Evolutionary conservation across 2,888 invertebrate species (phyloP), one percentile per base, ranked within the genome.

Genomic region (Melanostoma scalare): DNA sequence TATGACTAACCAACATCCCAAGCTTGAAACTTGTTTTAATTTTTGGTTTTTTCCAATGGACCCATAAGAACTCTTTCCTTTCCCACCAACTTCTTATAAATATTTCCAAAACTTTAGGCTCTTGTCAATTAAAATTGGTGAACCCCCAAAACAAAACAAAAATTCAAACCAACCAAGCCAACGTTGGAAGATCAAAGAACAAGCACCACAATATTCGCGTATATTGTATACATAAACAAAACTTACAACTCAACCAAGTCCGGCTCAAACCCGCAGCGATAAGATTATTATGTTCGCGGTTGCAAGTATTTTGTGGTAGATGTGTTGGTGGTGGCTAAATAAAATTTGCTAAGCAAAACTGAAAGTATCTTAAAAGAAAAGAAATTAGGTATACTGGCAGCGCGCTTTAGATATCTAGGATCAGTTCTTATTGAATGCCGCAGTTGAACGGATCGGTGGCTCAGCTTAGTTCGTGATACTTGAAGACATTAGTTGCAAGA

Each of bases 351-450:
- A 50, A 55, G 38, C 33, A 80, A 75, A 46, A 72, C 30, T 38
- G 46, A 72, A 55, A 55, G 60, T 72, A 61, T 76, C 67, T 72
- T 31, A 5, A 65, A 55, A 55, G 63, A 79, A 84, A 71, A 75
- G 71, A 69, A 38, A 30, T 74, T 60, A 82, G 74, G 79, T 74
- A 67, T 75, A 71, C 74, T 84, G 30, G 60, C 46, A 31, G 58
- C 71, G 69, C 71, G 48, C 55, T 65, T 65, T 55, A 61, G 56
- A 46, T 50, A 20, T 50, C 69, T 73, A 79, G 75, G 86, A 86
- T 89, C 88, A 90, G 89, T 90, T 90, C 88, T 90, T 88, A 88
- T 89, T 87, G 89, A 86, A 86, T 88, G 87, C 86, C 88, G 88
- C 86, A 89, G 86, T 86, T 87, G 89, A 87, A 86, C 89, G 88